Evolutionary conservation across 2,113 vertebrate genomes (phyloP), one percentile per base, ranked within the genome.

Genomic region (Zosterops hypoxanthus): DNA sequence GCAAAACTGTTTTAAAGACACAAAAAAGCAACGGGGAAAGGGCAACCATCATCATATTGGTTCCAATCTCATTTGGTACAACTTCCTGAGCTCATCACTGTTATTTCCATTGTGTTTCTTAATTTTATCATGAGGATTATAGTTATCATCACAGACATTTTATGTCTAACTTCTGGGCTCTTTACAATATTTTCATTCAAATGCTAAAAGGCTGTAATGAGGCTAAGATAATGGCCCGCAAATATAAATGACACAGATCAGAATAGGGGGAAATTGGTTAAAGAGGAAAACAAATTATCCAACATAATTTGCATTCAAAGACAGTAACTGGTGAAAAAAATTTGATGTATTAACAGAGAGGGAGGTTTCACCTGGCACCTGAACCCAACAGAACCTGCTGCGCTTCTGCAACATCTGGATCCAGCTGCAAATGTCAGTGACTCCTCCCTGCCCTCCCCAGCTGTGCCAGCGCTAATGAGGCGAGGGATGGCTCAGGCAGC

Each of bases 181-280:
- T 75, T 78, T 61, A 81, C 22, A 55, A 21, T 75, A 44, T 56
- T 57, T 76, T 64, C 72, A 49, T 87, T 90, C 76, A 42, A 79
- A 52, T 47, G 41, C 81, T 39, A 44, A 85, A 91, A 78, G 34
- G 52, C 36, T 69, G 12, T 90, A 92, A 97, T 33, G 86, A 95
- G 84, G 64, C 60, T 9, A 52, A 70, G 97, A 88, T 72, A 75
- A 91, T 8, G 59, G 77, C 56, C 12, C 4, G 1, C 65, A 73
- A 92, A 87, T 87, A 92, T 46, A 64, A 89, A 83, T 15, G 49
- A 90, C 79, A 87, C 66, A 47, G 92, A 97, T 93, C 68, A 64
- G 49, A 82, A 91, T 19, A 77, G 56, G 31, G 60, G 64, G 75
- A 56, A 75, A 61, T 76, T 36, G 39, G n/a, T 78, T 78, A 53